Evolutionary conservation across 2,113 vertebrate genomes (phyloP).

Genomic region (Argyrosomus japonicus): DNA sequence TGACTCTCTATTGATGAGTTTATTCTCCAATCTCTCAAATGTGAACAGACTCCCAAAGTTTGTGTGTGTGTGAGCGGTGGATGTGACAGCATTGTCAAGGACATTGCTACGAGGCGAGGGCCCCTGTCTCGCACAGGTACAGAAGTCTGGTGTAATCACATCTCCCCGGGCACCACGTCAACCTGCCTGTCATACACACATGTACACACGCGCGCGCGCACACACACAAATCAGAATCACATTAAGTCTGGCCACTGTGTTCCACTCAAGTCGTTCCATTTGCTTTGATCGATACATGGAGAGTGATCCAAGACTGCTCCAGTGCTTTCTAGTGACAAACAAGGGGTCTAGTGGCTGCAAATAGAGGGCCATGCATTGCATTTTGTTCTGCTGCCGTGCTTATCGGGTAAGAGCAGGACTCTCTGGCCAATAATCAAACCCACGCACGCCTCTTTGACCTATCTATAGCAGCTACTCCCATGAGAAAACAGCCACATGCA

Average conservation of each 20-base stretch:
- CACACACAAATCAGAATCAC: slow-evolving; percentile 49
- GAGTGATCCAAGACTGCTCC: slow-evolving; percentile 40
- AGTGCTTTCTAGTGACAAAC: slow-evolving; percentile 56
- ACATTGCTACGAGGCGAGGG: slow-evolving; percentile 9
- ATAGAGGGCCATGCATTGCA: slow-evolving; percentile 13
- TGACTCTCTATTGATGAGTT: slow-evolving; percentile 25
- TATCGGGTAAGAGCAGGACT: slow-evolving; percentile 24
- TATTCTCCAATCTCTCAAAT: slow-evolving; percentile 44
- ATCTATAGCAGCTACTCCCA: slow-evolving; percentile 45
- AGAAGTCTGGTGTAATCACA: slow-evolving; percentile 53
- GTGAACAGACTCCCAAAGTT: neutral
- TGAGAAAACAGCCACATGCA: slow-evolving; percentile 29
- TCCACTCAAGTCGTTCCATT: slow-evolving; percentile 57
- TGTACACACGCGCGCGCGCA: slow-evolving; percentile 10
- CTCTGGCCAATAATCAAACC: slow-evolving; percentile 44
- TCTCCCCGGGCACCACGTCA: slow-evolving; percentile 53
- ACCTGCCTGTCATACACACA: slow-evolving; percentile 53
- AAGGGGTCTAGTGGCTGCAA: slow-evolving; percentile 32
- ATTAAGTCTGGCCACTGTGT: slow-evolving; percentile 40
- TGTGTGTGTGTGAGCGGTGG: neutral
- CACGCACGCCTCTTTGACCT: slow-evolving; percentile 40
- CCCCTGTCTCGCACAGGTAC: slow-evolving; percentile 31
- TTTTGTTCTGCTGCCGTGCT: slow-evolving; percentile 28
- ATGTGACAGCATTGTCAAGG: slow-evolving; percentile 54
- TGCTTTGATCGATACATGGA: slow-evolving; percentile 60